Conservation (phyloP, 2,888 invertebrate genomes). For the Endotricha flammealis region DNA sequence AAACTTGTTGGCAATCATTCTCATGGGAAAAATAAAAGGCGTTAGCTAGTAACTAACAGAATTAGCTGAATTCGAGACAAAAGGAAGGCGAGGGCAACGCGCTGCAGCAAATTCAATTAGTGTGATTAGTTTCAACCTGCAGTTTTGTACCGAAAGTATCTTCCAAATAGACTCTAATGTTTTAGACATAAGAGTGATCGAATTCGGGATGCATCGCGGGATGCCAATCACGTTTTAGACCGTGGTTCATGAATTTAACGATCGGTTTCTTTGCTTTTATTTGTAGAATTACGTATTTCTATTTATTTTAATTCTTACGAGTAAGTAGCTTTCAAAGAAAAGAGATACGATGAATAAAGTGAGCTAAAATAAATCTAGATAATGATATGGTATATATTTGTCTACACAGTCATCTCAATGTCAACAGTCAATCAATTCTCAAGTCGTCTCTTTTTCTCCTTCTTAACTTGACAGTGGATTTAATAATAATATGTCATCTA, state of each 20-base stretch:
- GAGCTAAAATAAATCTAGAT: no score
- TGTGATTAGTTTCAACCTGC: conserved; percentile 66
- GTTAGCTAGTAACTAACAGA: conserved; percentile 53
- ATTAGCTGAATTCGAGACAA: conserved; percentile 64
- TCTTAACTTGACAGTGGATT: no score
- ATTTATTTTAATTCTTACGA: no score
- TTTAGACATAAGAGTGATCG: conserved; percentile 16
- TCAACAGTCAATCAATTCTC: no score
- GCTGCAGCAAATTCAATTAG: conserved; percentile 66
- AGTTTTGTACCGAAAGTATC: conserved; percentile 49
- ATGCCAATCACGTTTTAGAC: conserved; percentile 50
- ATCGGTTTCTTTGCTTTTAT: no score
- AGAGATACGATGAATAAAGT: no score
- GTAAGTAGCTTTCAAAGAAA: no score
- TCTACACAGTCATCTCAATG: no score
- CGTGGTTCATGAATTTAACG: conserved; percentile 12
- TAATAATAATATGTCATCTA: no score
- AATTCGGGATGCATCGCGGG: conserved; percentile 18
- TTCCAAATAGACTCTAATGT: conserved; percentile 28
- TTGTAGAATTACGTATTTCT: no score
- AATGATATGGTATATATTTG: no score
- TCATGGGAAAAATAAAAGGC: conserved; percentile 48
- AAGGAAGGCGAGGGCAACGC: conserved; percentile 40
- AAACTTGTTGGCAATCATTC: conserved; percentile 34
- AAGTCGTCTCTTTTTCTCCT: no score